Base-by-base conservation (phyloP, 2,113 vertebrate genomes). In the Antigone vipio region DNA sequence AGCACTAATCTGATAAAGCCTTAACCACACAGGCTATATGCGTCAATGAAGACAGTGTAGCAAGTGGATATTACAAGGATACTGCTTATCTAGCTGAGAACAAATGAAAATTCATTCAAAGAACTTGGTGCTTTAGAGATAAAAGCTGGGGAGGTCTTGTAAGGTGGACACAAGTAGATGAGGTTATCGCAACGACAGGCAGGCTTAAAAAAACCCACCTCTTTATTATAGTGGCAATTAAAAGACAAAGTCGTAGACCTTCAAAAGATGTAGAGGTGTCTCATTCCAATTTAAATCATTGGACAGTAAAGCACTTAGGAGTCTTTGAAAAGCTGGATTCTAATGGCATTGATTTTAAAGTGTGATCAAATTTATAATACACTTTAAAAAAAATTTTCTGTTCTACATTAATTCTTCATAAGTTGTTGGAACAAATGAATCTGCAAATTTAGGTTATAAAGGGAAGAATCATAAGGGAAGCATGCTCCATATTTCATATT, bases 71-170 rank as follows among this genome's bases (percentile, higher is more conserved):
- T 66, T 72, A 50, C 86, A 84, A 66, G 87, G 89, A 92, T 72
- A 73, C 59, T 81, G 81, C 93, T 97, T 97, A 97, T 96, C 95
- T 88, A 50, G 35, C 72, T 20, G 34, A 88, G 84, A 93, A 94
- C 95, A 94, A 97, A 86, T 64, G 79, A 88, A 91, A 90, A 84
- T 62, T 81, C 88, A 93, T 64, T 92, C 84, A 91, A 55, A 93
- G 83, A 59, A 78, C 89, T 75, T 49, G 75, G 75, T 74, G 79
- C 79, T 91, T 85, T 47, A 4, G 62, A 94, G 96, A 97, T 96
- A 96, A 96, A 73, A 92, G 76, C 50, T 66, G n/a, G 78, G 67
- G 53, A 92, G 58, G 86, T 63, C 90, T 90, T 76, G 76, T 8
- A 84, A 76, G 77, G 85, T 21, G 19, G 95, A 64, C 91, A 64